Evolutionary conservation across 2,113 vertebrate genomes (phyloP).

Genomic region (Poeciliopsis prolifica): DNA sequence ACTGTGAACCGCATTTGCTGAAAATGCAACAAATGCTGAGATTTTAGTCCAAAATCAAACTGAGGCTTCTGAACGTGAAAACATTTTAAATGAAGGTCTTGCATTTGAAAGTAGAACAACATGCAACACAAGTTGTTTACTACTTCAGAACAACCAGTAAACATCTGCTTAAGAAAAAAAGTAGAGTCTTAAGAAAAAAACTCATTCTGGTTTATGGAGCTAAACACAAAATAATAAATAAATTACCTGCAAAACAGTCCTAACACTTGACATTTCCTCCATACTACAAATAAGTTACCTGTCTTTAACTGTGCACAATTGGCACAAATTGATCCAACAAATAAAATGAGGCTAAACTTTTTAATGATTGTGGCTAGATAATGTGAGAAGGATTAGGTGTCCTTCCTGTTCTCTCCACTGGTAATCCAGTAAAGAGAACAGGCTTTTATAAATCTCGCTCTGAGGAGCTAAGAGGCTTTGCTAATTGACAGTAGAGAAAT

Average conservation of each 20-base stretch:
- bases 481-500: slow-evolving; percentile 50
- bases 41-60: too few species aligned
- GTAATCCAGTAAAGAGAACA: slow-evolving; percentile 1
- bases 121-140: background rate
- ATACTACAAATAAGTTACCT: background rate
- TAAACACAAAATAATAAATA: background rate
- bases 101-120: background rate
- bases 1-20: background rate
- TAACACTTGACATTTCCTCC: background rate
- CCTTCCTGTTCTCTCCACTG: slow-evolving; percentile 1
- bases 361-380: background rate
- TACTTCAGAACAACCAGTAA: too few species aligned
- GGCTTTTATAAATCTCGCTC: slow-evolving; percentile 25
- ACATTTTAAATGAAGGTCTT: background rate
- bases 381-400: slow-evolving; percentile 18
- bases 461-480: slow-evolving; percentile 31
- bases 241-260: background rate
- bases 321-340: background rate
- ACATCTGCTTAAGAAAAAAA: too few species aligned
- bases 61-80: too few species aligned
- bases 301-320: background rate
- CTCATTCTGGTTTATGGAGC: background rate
- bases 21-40: too few species aligned
- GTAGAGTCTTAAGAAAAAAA: too few species aligned
- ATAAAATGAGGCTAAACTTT: background rate